Percentiles rank a stretch among this genome's conserved stretches.
phyloP scores from a whole-genome alignment of 2,888 invertebrate species.

The Hoplodrina blanda region DNA sequence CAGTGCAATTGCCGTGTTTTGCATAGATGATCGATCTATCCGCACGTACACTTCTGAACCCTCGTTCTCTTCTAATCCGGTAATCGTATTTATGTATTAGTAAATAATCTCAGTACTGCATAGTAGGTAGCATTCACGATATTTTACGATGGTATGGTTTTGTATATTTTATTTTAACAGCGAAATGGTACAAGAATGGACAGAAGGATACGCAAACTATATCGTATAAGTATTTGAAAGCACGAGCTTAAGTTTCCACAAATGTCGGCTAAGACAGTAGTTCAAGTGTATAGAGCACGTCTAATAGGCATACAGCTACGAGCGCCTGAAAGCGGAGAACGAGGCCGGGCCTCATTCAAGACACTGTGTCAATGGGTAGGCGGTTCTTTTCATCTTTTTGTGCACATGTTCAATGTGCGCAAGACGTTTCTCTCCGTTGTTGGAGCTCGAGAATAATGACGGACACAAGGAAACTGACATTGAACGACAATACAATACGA shows the following conservation, averaged over 20 bases:
- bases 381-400: slow-evolving; percentile 81
- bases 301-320: slow-evolving; percentile 75
- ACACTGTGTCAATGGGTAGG: slow-evolving; percentile 82
- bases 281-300: slow-evolving; percentile 68
- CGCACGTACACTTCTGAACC: slow-evolving; percentile 68
- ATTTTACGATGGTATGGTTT: slow-evolving; percentile 84
- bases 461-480: slow-evolving; percentile 56
- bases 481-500: slow-evolving; percentile 55
- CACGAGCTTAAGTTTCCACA: slow-evolving; percentile 58
- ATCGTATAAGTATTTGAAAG: slow-evolving; percentile 43
- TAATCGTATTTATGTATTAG: slow-evolving; percentile 71
- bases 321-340: slow-evolving; percentile 80
- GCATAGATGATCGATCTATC: slow-evolving; percentile 85
- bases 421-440: slow-evolving; percentile 69
- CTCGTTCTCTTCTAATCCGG: slow-evolving; percentile 73
- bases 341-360: slow-evolving; percentile 85
- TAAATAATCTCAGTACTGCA: slow-evolving; percentile 63
- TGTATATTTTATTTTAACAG: slow-evolving; percentile 60
- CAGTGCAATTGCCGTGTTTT: slow-evolving; percentile 88
- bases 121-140: slow-evolving; percentile 63
- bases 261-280: slow-evolving; percentile 65
- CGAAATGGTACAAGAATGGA: slow-evolving; percentile 39
- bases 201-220: slow-evolving; percentile 48
- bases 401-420: slow-evolving; percentile 73
- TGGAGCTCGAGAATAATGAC: slow-evolving; percentile 61